Conservation (phyloP, 2,113 vertebrate species). For the Thunnus thynnus region DNA sequence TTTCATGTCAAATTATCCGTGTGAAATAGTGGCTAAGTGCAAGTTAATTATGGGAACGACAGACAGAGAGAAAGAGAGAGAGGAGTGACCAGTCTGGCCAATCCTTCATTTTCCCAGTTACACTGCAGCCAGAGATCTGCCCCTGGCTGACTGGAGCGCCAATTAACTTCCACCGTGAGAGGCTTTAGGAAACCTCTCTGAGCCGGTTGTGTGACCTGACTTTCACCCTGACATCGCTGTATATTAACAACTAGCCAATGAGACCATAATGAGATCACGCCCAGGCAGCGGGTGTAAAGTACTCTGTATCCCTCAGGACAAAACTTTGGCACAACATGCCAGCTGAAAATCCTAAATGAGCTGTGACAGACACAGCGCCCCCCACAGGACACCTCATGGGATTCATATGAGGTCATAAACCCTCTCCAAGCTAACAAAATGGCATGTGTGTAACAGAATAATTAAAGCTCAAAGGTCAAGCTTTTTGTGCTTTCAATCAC, state of each 20-base stretch:
- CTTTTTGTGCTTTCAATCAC: neutral
- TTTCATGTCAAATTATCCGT: constrained; percentile 51
- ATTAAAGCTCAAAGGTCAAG: neutral
- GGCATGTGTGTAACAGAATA: no score
- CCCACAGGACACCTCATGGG: neutral
- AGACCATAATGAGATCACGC: constrained; percentile 54
- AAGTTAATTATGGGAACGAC: constrained; percentile 55
- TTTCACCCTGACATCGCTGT: constrained; percentile 36
- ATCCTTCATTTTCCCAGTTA: constrained; percentile 40
- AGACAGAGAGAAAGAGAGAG: constrained; percentile 13
- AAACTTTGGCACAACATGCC: constrained; percentile 26
- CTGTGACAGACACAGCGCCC: constrained; percentile 13
- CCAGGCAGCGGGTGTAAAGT: constrained; percentile 34
- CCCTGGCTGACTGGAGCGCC: constrained; percentile 39
- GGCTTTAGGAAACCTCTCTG: constrained; percentile 42
- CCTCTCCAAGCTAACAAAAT: neutral
- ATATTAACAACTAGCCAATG: constrained; percentile 49
- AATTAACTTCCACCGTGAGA: constrained; percentile 55
- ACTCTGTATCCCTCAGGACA: constrained; percentile 20
- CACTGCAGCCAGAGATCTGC: constrained; percentile 31
- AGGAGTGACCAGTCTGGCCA: constrained; percentile 28
- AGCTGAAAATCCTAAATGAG: constrained; percentile 30
- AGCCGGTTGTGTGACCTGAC: constrained; percentile 47
- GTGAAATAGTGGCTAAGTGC: constrained; percentile 42
- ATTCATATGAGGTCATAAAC: neutral